phyloP scores from a whole-genome alignment of 2,113 vertebrate species.

The Australoheros scitulus region DNA sequence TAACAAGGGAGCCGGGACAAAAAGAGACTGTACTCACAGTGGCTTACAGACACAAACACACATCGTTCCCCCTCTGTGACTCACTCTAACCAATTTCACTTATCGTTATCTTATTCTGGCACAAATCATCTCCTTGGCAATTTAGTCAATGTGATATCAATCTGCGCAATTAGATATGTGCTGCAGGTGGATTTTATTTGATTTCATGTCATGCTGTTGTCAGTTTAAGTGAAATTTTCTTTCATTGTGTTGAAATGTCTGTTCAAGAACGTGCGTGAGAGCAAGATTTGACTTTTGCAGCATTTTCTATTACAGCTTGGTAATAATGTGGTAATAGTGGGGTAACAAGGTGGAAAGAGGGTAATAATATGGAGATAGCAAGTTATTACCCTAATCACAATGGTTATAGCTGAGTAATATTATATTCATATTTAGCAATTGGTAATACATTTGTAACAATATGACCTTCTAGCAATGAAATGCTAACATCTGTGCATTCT shows the following conservation, averaged over 20 bases:
- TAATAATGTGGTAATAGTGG: neutral
- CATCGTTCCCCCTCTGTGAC: neutral
- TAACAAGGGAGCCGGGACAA: constrained; percentile 18
- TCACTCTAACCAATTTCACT: constrained; percentile 32
- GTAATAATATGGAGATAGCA: neutral
- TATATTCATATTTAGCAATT: neutral
- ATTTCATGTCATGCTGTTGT: constrained; percentile 10
- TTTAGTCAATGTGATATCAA: constrained; percentile 44
- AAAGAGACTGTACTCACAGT: neutral
- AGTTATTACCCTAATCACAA: too few relatives aligned
- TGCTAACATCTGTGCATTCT: neutral
- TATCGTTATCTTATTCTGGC: constrained; percentile 36
- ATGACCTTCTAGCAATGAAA: neutral
- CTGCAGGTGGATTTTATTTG: constrained; percentile 51
- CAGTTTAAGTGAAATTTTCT: constrained; percentile 23
- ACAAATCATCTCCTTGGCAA: constrained; percentile 42
- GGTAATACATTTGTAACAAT: neutral
- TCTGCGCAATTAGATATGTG: constrained; percentile 31
- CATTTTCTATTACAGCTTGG: neutral
- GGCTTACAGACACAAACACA: constrained; percentile 8
- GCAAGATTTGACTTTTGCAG: neutral
- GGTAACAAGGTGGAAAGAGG: neutral
- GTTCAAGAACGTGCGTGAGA: neutral
- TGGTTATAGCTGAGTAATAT: too few relatives aligned
- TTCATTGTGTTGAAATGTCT: constrained; percentile 11